phyloP scores from a whole-genome alignment of 1,140 invertebrate genomes.

The Leptinotarsa lineolata region DNA sequence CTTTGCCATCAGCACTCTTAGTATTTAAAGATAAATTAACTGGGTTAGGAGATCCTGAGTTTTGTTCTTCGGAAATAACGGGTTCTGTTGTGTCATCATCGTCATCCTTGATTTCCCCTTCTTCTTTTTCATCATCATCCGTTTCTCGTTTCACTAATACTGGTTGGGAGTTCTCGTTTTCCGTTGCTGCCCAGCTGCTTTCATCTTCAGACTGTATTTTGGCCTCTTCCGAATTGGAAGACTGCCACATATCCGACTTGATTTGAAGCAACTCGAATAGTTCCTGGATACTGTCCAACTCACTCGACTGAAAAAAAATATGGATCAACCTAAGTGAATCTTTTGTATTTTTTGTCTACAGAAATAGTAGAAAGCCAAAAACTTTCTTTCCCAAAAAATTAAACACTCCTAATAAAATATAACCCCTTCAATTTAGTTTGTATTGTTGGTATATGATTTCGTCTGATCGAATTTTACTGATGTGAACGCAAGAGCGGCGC shows the following conservation, averaged over 20 bases:
- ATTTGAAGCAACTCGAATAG: slow-evolving; percentile 81
- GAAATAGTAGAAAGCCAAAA: too few species aligned
- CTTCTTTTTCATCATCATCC: slow-evolving; percentile 54
- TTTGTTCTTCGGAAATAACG: slow-evolving; percentile 41
- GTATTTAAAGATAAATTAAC: slow-evolving; percentile 73
- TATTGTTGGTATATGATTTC: too few species aligned
- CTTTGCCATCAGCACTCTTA: slow-evolving; percentile 52
- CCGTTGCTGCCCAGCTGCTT: slow-evolving; percentile 63
- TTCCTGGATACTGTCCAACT: slow-evolving; percentile 79
- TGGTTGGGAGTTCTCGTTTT: slow-evolving; percentile 59
- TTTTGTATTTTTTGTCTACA: not conserved
- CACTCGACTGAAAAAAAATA: slow-evolving; percentile 69
- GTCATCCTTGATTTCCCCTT: slow-evolving; percentile 53
- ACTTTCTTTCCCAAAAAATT: too few species aligned
- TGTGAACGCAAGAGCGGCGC: too few species aligned
- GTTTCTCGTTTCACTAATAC: slow-evolving; percentile 66
- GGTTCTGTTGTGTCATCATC: slow-evolving; percentile 46
- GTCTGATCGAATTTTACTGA: too few species aligned
- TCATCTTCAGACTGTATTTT: slow-evolving; percentile 61
- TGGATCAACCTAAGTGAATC: not conserved
- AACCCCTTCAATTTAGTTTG: too few species aligned
- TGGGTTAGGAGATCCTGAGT: slow-evolving; percentile 64
- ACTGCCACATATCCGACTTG: slow-evolving; percentile 76
- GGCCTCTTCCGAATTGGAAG: slow-evolving; percentile 55
- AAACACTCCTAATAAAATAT: too few species aligned